Percentiles rank a stretch among this genome's conserved stretches.
Evolutionary conservation across 2,113 vertebrate species (phyloP).

Genomic region (Myocastor coypus): DNA sequence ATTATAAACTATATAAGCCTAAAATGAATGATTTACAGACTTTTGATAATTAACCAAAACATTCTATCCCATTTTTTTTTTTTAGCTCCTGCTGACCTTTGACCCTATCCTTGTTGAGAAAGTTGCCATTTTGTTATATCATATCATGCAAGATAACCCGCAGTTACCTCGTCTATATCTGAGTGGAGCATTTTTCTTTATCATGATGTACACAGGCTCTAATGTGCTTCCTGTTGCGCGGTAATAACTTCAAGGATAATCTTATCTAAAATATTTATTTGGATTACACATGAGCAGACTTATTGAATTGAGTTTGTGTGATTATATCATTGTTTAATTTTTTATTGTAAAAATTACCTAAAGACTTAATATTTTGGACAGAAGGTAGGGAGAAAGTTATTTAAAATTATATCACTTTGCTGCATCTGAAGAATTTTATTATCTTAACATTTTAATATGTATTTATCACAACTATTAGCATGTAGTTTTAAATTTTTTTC

Average conservation of each 20-base stretch:
- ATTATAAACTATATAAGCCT: background rate
- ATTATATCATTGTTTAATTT: background rate
- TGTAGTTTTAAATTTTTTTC: conserved; percentile 33
- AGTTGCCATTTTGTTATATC: conserved; percentile 94
- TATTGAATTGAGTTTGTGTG: background rate
- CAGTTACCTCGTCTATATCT: conserved; percentile 98
- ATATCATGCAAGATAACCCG: conserved; percentile 98
- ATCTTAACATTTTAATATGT: conserved; percentile 6
- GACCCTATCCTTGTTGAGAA: conserved; percentile 99
- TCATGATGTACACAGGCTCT: conserved; percentile 99
- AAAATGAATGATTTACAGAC: background rate
- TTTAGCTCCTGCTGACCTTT: conserved; percentile 97
- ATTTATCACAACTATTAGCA: conserved; percentile 19
- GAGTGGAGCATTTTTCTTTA: conserved; percentile 98
- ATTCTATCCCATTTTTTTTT: conserved; percentile 61
- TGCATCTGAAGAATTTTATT: conserved; percentile 37
- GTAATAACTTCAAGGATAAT: conserved; percentile 85
- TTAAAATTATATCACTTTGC: conserved; percentile 18
- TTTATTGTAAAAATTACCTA: conserved; percentile 24
- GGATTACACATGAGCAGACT: background rate
- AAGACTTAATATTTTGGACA: conserved; percentile 27
- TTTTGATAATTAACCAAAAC: conserved; percentile 47
- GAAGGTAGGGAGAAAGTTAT: background rate
- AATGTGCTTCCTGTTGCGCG: conserved; percentile 98
- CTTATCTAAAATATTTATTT: background rate